Conservation (phyloP, 2,797 vertebrate species). For the Scolopax bukidnonensis region DNA sequence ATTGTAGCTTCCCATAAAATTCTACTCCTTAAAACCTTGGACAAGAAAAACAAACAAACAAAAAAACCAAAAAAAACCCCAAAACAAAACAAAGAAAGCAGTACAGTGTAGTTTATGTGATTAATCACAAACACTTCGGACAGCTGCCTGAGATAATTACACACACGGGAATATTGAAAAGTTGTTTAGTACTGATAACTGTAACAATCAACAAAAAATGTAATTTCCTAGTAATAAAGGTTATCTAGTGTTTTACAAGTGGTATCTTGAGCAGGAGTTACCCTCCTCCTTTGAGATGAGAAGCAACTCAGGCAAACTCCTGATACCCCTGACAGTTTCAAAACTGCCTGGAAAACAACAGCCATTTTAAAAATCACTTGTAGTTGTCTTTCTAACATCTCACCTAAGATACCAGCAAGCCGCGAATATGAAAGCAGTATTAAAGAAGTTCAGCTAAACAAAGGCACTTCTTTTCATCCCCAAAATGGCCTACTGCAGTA, state of each 20-base stretch:
- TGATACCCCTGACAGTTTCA: neutral
- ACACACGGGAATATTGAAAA: neutral
- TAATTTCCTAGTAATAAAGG: neutral
- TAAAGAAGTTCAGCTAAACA: neutral
- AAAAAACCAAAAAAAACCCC: neutral
- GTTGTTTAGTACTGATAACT: accelerated
- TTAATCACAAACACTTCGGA: neutral
- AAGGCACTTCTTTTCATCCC: neutral
- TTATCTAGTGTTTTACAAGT: neutral
- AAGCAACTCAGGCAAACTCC: neutral
- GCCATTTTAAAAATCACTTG: neutral
- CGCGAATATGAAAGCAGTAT: neutral
- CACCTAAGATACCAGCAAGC: neutral
- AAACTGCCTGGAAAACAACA: neutral
- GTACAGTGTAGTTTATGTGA: neutral
- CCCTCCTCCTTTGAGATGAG: neutral
- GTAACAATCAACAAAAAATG: neutral
- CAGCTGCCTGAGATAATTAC: neutral
- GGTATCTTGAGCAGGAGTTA: neutral
- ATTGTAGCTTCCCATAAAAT: neutral
- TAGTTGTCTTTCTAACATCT: neutral
- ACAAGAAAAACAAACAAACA: neutral
- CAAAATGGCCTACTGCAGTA: neutral
- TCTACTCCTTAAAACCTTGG: neutral
- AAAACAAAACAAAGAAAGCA: neutral